These are phyloP conservation scores for Aplocera efformata DNA, from an alignment of 2,888 invertebrate genomes.

Conservation along the genomic window DNA sequence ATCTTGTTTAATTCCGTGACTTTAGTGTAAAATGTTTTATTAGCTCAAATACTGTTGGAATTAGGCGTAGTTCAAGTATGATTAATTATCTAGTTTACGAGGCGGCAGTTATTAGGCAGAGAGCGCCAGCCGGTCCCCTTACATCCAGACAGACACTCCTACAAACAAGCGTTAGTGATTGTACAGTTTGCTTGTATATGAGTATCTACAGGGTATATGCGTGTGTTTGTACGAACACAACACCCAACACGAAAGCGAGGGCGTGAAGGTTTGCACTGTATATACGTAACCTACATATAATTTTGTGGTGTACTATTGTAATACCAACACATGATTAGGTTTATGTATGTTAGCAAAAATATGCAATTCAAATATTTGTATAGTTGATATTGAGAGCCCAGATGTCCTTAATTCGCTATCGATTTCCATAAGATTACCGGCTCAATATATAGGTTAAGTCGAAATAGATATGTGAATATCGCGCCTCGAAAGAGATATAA, in stretches of 20 bases:
- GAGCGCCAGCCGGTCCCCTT: conserved; percentile 27
- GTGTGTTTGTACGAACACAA: conserved; percentile 22
- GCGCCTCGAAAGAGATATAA: conserved; percentile 42
- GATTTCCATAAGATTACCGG: conserved; percentile 25
- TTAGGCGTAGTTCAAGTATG: conserved; percentile 52
- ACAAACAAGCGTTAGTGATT: conserved; percentile 25
- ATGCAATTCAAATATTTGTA: no score
- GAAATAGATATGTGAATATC: conserved; percentile 31
- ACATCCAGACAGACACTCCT: conserved; percentile 38
- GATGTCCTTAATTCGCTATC: conserved; percentile 25
- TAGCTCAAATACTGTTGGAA: conserved; percentile 20
- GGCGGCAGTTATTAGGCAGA: conserved; percentile 45
- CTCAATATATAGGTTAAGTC: conserved; percentile 27
- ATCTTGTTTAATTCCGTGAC: conserved; percentile 10
- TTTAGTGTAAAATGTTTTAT: conserved; percentile 23
- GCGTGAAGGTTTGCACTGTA: conserved; percentile 21
- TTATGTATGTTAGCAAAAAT: no score
- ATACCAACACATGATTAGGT: no score
- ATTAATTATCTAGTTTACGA: conserved; percentile 61
- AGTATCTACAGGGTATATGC: conserved; percentile 10
- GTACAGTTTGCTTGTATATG: conserved; percentile 11
- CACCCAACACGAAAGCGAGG: conserved; percentile 18
- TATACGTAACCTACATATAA: conserved; percentile 12
- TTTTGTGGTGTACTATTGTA: no score
- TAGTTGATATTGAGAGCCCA: background rate